These are phyloP conservation scores for Parochlus steinenii DNA, from an alignment of 2,888 invertebrate species.

Conservation along the genomic window DNA sequence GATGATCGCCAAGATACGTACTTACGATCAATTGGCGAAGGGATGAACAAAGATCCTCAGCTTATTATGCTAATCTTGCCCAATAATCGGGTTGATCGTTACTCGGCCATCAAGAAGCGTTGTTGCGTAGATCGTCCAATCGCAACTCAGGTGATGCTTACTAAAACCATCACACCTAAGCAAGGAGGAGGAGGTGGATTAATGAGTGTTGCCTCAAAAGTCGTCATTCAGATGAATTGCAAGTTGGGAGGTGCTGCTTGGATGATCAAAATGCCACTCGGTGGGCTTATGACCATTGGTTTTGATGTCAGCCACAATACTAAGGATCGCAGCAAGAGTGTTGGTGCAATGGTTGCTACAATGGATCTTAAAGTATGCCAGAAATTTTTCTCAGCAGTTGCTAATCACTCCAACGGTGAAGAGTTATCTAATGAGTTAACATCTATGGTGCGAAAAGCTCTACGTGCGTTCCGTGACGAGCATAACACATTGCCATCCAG, in stretches of 20 bases:
- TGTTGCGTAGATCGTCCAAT: neutral
- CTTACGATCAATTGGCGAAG: too few species aligned
- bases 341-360: conserved; percentile 67
- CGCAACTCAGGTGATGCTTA: conserved; percentile 15
- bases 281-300: conserved; percentile 62
- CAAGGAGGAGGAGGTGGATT: too few species aligned
- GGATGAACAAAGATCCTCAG: too few species aligned
- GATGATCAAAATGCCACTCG: conserved; percentile 51
- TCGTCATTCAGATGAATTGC: conserved; percentile 83
- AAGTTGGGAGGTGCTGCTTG: conserved; percentile 88
- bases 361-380: conserved; percentile 31
- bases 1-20: too few species aligned
- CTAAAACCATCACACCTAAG: conserved; percentile 27
- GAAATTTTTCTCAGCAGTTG: conserved; percentile 58
- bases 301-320: conserved; percentile 84
- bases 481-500: conserved; percentile 41
- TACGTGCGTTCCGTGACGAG: conserved; percentile 21
- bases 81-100: conserved; percentile 49
- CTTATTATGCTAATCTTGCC: conserved; percentile 50
- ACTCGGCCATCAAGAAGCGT: conserved; percentile 14
- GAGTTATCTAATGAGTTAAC: conserved; percentile 60
- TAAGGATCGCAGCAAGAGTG: conserved; percentile 42
- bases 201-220: conserved; percentile 85
- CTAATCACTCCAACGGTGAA: conserved; percentile 56
- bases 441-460: conserved; percentile 35